These are phyloP conservation scores for Acronicta alni DNA, from an alignment of 2,888 invertebrate genomes.

Conservation along the genomic window DNA sequence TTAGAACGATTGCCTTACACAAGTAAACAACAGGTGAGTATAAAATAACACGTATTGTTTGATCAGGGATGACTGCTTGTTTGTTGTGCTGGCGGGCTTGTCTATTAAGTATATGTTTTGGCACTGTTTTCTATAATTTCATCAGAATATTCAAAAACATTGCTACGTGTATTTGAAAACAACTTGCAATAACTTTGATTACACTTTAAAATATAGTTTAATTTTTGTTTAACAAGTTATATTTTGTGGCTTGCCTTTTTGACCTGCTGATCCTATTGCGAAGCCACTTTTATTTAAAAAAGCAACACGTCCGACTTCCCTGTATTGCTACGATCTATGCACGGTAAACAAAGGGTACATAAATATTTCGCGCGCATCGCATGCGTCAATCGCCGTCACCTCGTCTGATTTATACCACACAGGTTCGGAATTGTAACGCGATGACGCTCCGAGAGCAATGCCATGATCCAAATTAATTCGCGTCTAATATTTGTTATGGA, in stretches of 20 bases:
- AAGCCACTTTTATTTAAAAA: not conserved
- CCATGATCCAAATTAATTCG: conserved; percentile 42
- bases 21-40: conserved; percentile 41
- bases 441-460: conserved; percentile 3
- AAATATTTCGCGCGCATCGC: conserved; percentile 14
- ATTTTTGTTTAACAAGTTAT: too few species aligned
- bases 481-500: conserved; percentile 52
- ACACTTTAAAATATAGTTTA: too few species aligned
- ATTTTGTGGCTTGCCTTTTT: too few species aligned
- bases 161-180: too few species aligned
- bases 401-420: conserved; percentile 30
- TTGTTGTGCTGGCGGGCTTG: conserved; percentile 27
- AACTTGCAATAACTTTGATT: too few species aligned
- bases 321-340: not conserved
- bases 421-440: conserved; percentile 7
- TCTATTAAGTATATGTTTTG: not conserved
- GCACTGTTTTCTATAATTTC: conserved; percentile 10
- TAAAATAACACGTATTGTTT: conserved; percentile 51
- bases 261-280: too few species aligned
- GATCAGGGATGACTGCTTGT: conserved; percentile 35
- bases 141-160: not conserved
- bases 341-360: conserved; percentile 11
- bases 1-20: conserved; percentile 24
- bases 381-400: conserved; percentile 15
- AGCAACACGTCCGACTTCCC: not conserved